These are phyloP conservation scores for Mallotus villosus DNA, from an alignment of 2,797 vertebrate species.

Conservation along the genomic window DNA sequence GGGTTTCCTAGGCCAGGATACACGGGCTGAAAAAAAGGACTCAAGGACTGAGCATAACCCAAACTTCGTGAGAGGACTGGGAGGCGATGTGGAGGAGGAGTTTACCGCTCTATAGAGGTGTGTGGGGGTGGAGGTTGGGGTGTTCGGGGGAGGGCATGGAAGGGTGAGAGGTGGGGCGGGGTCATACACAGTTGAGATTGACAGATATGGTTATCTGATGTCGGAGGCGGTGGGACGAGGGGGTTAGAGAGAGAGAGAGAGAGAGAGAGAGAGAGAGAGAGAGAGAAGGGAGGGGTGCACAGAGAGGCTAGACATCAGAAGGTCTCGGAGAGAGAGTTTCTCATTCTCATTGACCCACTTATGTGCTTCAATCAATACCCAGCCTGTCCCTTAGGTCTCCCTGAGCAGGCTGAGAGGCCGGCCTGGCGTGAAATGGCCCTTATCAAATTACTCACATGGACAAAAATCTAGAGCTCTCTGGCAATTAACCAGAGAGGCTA, in stretches of 20 bases:
- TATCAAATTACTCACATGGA: slow-evolving; percentile 51
- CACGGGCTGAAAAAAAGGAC: background rate
- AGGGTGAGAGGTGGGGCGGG: too few relatives aligned
- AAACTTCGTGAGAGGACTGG: background rate
- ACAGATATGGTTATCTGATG: slow-evolving; percentile 11
- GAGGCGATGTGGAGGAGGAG: background rate
- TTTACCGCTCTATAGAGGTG: background rate
- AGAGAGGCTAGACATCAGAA: slow-evolving; percentile 14
- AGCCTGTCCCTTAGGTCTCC: slow-evolving; percentile 38
- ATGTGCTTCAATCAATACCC: slow-evolving; percentile 40
- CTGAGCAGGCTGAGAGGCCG: slow-evolving; percentile 20
- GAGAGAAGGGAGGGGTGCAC: slow-evolving; percentile 8
- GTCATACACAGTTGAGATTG: slow-evolving; percentile 8
- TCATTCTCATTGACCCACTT: slow-evolving; percentile 38
- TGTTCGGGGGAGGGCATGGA: background rate
- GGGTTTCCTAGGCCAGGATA: background rate
- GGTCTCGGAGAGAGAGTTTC: background rate
- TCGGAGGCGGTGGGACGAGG: slow-evolving; percentile 24
- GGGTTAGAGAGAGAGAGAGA: too few relatives aligned
- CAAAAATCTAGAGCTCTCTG: slow-evolving; percentile 32
- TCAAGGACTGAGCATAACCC: background rate
- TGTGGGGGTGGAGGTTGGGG: background rate
- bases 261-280: background rate
- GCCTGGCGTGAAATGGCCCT: slow-evolving; percentile 49
- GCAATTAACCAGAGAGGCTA: slow-evolving; percentile 18